A percentile compares a stretch with the other conserved stretches of the same genome.
Evolutionary conservation across 37 sponge, comb jelly and placozoan species (phyloP).

Genomic region (Corticium candelabrum): DNA sequence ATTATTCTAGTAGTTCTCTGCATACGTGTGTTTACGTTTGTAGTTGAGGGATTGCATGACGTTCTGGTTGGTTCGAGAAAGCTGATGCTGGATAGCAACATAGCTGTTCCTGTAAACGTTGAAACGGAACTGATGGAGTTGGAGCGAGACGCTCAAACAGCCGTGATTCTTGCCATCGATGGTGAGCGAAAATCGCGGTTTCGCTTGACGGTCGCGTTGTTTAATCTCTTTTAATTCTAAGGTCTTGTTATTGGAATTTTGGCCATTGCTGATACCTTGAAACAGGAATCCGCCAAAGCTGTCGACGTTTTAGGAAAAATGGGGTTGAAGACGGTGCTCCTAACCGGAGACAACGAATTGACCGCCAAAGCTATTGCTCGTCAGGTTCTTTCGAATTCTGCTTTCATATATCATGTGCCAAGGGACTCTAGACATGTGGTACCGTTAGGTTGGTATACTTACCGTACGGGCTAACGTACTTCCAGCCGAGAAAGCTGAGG

Average conservation of each 20-base stretch:
- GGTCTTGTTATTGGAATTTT: background rate
- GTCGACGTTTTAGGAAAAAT: background rate
- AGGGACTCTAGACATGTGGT: no score
- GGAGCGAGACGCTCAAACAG: background rate
- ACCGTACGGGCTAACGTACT: background rate
- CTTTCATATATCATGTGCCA: no score
- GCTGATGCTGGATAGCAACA: background rate
- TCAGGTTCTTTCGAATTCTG: background rate
- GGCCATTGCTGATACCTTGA: background rate
- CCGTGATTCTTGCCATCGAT: background rate
- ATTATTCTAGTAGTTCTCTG: background rate
- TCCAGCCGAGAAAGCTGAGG: background rate
- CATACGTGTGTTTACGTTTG: background rate
- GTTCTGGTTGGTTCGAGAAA: background rate
- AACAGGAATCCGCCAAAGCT: background rate
- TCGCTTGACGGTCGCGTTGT: background rate
- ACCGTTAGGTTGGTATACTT: background rate
- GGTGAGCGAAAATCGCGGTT: background rate
- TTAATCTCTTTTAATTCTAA: no score
- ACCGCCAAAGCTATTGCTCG: slow-evolving; percentile 1
- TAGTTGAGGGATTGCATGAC: background rate
- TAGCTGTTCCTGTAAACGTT: background rate
- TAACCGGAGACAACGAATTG: background rate
- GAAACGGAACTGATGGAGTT: background rate
- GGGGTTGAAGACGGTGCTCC: background rate